These are phyloP conservation scores for Eptatretus burgeri DNA, from an alignment of 2,113 vertebrate species.

Conservation along the genomic window DNA sequence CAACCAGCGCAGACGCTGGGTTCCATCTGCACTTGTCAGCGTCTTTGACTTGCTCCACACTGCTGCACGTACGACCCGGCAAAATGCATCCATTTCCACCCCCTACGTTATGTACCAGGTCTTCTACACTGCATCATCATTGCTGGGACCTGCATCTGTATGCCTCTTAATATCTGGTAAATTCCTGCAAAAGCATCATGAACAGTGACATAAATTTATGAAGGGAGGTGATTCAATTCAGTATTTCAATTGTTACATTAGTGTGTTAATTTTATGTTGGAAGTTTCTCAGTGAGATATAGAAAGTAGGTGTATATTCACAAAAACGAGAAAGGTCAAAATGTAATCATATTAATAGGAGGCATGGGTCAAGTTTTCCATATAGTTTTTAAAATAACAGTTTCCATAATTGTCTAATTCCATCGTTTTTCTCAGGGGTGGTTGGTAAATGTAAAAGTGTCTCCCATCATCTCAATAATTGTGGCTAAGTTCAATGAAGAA, in stretches of 20 bases:
- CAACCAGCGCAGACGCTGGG: constrained; percentile 34
- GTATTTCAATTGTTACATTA: not conserved
- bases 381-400: too few species aligned
- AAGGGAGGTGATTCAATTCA: not conserved
- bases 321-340: too few species aligned
- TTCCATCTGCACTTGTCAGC: constrained; percentile 33
- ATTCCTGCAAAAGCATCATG: not conserved
- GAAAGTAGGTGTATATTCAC: too few species aligned
- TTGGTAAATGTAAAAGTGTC: too few species aligned
- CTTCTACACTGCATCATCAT: constrained; percentile 28
- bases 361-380: too few species aligned
- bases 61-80: constrained; percentile 21
- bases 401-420: too few species aligned
- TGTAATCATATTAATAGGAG: too few species aligned
- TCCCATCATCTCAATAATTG: too few species aligned
- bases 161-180: constrained; percentile 33
- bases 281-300: too few species aligned
- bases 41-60: constrained; percentile 29
- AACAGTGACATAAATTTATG: not conserved
- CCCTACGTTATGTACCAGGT: constrained; percentile 33
- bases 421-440: too few species aligned
- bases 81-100: constrained; percentile 26
- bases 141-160: constrained; percentile 32
- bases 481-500: too few species aligned
- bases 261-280: not conserved